Evolutionary conservation across 92 coral and sea anemone species (phyloP).

Genomic region (Palythoa grandiflora): DNA sequence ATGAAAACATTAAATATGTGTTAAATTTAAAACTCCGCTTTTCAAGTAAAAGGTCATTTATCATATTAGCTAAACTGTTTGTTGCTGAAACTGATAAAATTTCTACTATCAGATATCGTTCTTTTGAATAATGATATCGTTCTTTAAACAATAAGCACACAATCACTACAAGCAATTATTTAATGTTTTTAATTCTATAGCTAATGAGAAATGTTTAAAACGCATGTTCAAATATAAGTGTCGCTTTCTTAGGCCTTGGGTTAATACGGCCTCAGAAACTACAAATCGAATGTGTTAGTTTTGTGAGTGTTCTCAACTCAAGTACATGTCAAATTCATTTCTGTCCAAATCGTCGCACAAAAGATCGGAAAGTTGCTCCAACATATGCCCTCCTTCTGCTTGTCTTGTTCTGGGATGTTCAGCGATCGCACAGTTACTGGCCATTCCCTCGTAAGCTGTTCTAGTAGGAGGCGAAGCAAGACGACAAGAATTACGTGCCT

Average conservation of each 20-base stretch:
- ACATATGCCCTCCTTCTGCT: slow-evolving; percentile 64
- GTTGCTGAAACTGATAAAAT: too few species aligned
- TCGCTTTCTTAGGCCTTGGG: neutral
- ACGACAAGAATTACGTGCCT: slow-evolving; percentile 78
- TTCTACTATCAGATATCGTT: too few species aligned
- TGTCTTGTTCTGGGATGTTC: slow-evolving; percentile 43
- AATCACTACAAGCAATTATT: neutral
- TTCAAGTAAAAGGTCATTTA: too few species aligned
- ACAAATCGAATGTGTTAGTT: neutral
- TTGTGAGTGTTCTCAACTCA: slow-evolving; percentile 26
- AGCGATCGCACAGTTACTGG: slow-evolving; percentile 23
- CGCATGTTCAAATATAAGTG: neutral
- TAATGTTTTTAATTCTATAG: neutral
- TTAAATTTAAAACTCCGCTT: neutral
- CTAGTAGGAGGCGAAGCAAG: slow-evolving; percentile 64
- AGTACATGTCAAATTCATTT: slow-evolving; percentile 95
- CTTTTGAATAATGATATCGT: neutral
- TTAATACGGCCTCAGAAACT: too few species aligned
- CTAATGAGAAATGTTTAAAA: neutral
- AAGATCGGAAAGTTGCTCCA: slow-evolving; percentile 88
- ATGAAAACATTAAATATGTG: neutral
- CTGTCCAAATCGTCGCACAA: slow-evolving; percentile 93
- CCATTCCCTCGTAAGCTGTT: slow-evolving; percentile 23
- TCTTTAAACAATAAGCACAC: neutral
- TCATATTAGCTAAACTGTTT: too few species aligned